Base-by-base conservation (phyloP, 1,140 invertebrate genomes). In the Chironomus striatipennis region DNA sequence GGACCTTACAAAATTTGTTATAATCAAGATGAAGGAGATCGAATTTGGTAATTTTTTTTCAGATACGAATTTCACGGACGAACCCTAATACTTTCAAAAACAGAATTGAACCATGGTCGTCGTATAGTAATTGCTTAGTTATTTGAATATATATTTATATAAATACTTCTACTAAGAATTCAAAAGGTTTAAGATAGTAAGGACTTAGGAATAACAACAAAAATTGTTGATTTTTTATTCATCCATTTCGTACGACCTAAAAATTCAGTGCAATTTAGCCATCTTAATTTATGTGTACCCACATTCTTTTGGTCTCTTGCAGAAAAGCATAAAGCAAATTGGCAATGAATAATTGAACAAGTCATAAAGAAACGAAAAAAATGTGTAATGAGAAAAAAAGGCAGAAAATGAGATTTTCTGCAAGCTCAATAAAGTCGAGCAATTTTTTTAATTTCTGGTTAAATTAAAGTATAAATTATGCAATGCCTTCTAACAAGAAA, bases 391-490 rank as follows among this genome's bases (percentile, higher is more conserved):
- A 70, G 65, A 70, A 70, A 70, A 70, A 70, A 7, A 20, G 18
- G 65, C 17, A 70, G 10, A 70, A 57, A 70, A 70, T 20, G 65
- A 70, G 17, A 70, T 57, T 57, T 57, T 57, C 9, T 17, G n/a
- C n/a, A 15, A 20, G 17, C 20, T 18, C 65, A 70, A 70, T 70
- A 18, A 18, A 70, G n/a, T 70, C 15, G 18, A 70, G 65, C 20
- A 20, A 20, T 70, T 70, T 70, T 57, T 70, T 70, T 70, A 70
- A 70, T 70, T 18, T 70, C 20, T 18, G 9, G n/a, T 12, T 18
- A 70, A 70, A 70, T 70, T 70, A 70, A 70, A 70, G 65, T 21
- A 70, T 70, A 20, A 70, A 70, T 70, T 18, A 70, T 70, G 65
- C 65, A 70, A 18, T 17, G 47, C 47, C 12, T 18, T 70, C 65